phyloP scores from a whole-genome alignment of 2,797 vertebrate genomes.

The Sphenopsis melanotis region DNA sequence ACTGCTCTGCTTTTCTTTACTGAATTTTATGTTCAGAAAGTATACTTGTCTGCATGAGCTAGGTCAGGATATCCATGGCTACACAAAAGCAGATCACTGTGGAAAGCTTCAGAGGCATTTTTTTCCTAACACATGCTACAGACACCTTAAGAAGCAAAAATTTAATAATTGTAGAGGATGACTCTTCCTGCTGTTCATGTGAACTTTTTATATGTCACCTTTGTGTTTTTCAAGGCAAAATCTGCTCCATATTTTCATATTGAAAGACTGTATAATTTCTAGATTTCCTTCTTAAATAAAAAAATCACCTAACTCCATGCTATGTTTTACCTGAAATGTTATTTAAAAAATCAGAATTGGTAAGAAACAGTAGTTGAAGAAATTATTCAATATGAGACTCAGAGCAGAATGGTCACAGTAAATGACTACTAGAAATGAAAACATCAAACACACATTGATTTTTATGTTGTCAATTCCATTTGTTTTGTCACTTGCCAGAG shows the following conservation, averaged over 20 bases:
- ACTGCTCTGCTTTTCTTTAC: neutral
- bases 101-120: neutral
- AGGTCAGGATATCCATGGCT: neutral
- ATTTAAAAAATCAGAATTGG: neutral
- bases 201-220: neutral
- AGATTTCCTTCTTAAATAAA: neutral
- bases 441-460: conserved; percentile 67
- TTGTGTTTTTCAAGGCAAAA: conserved; percentile 7
- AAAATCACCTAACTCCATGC: neutral
- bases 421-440: conserved; percentile 71
- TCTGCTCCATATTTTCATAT: neutral
- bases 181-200: neutral
- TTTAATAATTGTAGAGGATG: neutral
- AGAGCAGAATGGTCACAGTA: conserved; percentile 48
- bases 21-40: neutral
- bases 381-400: neutral
- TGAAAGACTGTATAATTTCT: neutral
- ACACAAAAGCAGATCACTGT: neutral
- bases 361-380: neutral
- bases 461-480: conserved; percentile 60
- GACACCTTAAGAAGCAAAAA: neutral
- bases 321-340: neutral
- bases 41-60: neutral
- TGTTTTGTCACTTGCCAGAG: conserved; percentile 61
- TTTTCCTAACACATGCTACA: neutral